A percentile compares a stretch with the other conserved stretches of the same genome.
phyloP scores from a whole-genome alignment of 1,140 invertebrate species.

The Nasonia vitripennis region DNA sequence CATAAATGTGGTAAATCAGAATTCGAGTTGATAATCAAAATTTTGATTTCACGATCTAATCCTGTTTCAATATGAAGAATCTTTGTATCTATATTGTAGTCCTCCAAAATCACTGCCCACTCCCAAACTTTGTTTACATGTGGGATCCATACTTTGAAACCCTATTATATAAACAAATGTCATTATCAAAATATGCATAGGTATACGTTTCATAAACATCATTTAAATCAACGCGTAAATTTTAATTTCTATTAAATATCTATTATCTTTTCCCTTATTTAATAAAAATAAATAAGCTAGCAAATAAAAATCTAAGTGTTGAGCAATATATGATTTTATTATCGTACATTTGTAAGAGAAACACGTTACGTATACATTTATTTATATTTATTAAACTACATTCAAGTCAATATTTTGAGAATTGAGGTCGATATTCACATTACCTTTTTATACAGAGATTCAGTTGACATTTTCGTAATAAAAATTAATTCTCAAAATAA shows the following conservation, averaged over 20 bases:
- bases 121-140: slow-evolving; percentile 13
- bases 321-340: no score
- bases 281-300: no score
- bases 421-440: background rate
- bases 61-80: slow-evolving; percentile 80
- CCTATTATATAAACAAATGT: background rate
- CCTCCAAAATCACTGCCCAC: slow-evolving; percentile 73
- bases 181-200: background rate
- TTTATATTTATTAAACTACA: no score
- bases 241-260: no score
- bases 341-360: no score
- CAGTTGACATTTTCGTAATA: background rate
- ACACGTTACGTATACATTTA: no score
- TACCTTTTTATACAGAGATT: slow-evolving; percentile 1
- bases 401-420: no score
- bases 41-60: slow-evolving; percentile 78
- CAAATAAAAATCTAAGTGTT: no score
- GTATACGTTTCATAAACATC: background rate
- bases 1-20: slow-evolving; percentile 90
- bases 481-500: no score
- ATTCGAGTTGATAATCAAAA: slow-evolving; percentile 79
- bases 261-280: no score
- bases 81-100: slow-evolving; percentile 80
- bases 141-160: slow-evolving; percentile 19
- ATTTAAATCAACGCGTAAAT: background rate